Evolutionary conservation across 2,888 invertebrate species (phyloP), one percentile per base, ranked within the genome.

Genomic region (Tridacna gigas): DNA sequence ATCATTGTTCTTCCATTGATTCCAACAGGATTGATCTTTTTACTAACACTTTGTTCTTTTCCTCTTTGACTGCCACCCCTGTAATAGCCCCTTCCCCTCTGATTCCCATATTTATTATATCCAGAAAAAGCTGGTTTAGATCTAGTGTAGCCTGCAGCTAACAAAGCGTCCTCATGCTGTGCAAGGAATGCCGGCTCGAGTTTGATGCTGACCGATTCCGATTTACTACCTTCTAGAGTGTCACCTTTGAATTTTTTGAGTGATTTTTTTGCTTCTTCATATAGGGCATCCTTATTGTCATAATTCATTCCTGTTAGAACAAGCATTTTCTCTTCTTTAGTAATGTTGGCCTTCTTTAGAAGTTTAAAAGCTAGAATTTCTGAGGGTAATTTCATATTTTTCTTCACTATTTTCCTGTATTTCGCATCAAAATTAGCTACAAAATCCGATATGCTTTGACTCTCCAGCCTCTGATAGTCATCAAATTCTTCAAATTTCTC

Each of bases 301-400:
- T 86, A 86, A 66, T 86, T 83, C 85, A 86, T 86, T 0, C 89
- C 89, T 28, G 86, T 87, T 37, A 85, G 56, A 15, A 87, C 87
- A 7, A 87, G 25, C 77, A 87, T 63, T 69, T 77, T 61, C 22
- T 71, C 80, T 82, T 26, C 47, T 77, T 86, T 88, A 26, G 84
- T 82, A 15, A 89, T 84, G 28, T 82, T 83, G 18, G 87, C 82
- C 63, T 80, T 84, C n/a, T 83, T 74, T 20, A 88, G 60, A 47
- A 88, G 61, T 74, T 86, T 84, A 51, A 84, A 84, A 25, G 86
- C 84, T 45, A 89, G 65, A 48, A 89, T 89, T 83, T 89, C 88
- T 45, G 83, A 47, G 37, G 89, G 86, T 15, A 89, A 45, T 65
- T 66, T 86, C 86, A 89, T 88, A n/a, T 85, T 83, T 74, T 85